phyloP scores from a whole-genome alignment of 2,113 vertebrate genomes.

The Cyprinus carpio region DNA sequence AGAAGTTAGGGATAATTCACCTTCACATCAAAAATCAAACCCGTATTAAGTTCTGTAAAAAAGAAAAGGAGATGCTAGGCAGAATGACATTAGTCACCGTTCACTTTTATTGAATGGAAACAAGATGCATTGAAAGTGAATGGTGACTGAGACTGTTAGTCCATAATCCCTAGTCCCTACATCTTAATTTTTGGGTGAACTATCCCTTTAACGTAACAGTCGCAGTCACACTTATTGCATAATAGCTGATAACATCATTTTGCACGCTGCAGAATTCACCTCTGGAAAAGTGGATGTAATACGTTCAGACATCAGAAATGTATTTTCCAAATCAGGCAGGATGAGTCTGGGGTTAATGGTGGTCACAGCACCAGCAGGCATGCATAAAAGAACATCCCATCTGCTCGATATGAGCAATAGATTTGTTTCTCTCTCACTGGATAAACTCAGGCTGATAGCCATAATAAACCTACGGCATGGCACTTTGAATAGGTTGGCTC shows the following conservation, averaged over 20 bases:
- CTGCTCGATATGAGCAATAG: conserved; percentile 10
- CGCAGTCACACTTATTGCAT: not conserved
- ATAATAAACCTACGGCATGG: conserved; percentile 2
- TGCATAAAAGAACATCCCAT: conserved; percentile 24
- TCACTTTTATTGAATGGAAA: not conserved
- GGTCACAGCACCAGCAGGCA: conserved; percentile 37
- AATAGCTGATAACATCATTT: conserved; percentile 1
- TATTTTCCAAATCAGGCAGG: conserved; percentile 26
- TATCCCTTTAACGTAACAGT: not conserved
- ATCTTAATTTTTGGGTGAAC: not conserved
- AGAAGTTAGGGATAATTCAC: not conserved
- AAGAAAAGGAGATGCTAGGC: not conserved
- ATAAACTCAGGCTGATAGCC: conserved; percentile 1
- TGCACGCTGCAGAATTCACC: conserved; percentile 6
- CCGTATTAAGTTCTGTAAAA: not conserved
- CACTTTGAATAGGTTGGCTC: not conserved
- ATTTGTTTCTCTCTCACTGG: conserved; percentile 20
- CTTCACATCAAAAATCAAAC: not conserved
- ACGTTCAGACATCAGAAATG: conserved; percentile 25
- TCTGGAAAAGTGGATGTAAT: conserved; percentile 7
- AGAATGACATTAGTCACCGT: not conserved
- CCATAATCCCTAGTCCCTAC: not conserved
- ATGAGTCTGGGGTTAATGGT: conserved; percentile 10
- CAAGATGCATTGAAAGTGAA: not conserved
- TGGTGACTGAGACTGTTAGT: not conserved